Evolutionary conservation across 1,140 invertebrate species (phyloP), one percentile per base, ranked within the genome.

Genomic region (Diorhabda elongata): DNA sequence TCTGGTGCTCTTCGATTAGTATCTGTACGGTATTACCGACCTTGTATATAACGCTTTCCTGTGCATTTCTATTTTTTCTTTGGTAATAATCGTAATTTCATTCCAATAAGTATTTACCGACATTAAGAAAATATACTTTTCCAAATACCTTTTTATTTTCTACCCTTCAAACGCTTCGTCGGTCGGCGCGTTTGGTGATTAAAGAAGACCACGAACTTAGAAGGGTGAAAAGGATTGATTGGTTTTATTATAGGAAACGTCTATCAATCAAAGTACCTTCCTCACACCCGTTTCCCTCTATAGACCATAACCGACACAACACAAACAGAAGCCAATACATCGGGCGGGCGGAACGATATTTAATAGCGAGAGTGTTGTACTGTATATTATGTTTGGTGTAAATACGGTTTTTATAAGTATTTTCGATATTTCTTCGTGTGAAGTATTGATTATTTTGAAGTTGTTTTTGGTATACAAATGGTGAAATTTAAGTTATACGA

Each of bases 321-420:
- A 62, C 67, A 72, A 72, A 72, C 69, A 71, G 44, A 64, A 64
- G 65, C 7, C 44, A 65, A 58, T 42, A 8, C 26, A 26, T 58
- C 9, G 57, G 3, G 47, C 6, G 47, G 47, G 6, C 47, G 47
- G n/a, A 8, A 8, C 47, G 47, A 52, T 52, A 52, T n/a, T 52
- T 4, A n/a, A 52, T 52, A n/a, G 47, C 47, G n/a, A 52, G n/a
- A 58, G 57, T 58, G 69, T 64, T 61, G 69, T 65, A 9, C 65
- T 58, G 59, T 26, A 26, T 26, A 26, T 26, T 26, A 26, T 26
- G 26, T 26, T 26, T 26, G 26, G 26, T 26, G 26, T 26, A 26
- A 26, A 26, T 26, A 26, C 26, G 26, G 26, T 26, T 26, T 26
- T 26, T 26, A 26, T 26, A 26, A 26, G 26, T 26, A 26, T 26